Conservation (phyloP, 2,113 vertebrate genomes). For the Cottus gobio region DNA sequence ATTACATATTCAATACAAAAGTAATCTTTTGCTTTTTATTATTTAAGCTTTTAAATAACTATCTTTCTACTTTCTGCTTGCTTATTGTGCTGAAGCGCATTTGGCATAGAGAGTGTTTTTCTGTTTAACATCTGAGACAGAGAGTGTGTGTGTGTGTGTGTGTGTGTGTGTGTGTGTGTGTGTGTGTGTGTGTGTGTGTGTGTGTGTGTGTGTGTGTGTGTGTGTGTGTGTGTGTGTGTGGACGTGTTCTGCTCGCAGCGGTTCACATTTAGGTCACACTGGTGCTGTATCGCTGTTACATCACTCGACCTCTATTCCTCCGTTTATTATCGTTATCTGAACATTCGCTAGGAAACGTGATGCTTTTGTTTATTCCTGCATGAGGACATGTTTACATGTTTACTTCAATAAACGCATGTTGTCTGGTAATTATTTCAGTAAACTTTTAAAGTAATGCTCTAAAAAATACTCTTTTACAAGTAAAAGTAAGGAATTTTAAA, state of each 20-base stretch:
- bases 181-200: not conserved
- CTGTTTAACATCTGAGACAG: slow-evolving; percentile 37
- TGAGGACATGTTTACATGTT: not conserved
- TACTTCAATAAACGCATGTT: not conserved
- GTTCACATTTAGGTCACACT: slow-evolving; percentile 77
- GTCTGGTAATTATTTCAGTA: too few species aligned
- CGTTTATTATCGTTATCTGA: not conserved
- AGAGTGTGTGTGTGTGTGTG: too few species aligned
- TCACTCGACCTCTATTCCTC: slow-evolving; percentile 53
- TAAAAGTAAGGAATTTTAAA: not conserved
- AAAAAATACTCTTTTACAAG: not conserved
- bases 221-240: slow-evolving; percentile 4
- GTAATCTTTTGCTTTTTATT: not conserved
- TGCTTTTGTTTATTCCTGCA: not conserved
- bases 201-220: slow-evolving; percentile 21
- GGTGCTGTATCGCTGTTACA: slow-evolving; percentile 67
- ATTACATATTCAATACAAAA: not conserved
- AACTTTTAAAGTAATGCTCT: not conserved
- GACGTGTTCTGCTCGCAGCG: slow-evolving; percentile 53
- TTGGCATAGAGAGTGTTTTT: slow-evolving; percentile 13
- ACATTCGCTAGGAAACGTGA: not conserved
- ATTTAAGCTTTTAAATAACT: not conserved
- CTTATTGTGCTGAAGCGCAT: slow-evolving; percentile 19
- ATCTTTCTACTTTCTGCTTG: not conserved
- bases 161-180: not conserved